Evolutionary conservation across 2,888 invertebrate species (phyloP).

Genomic region (Nomada fucata): DNA sequence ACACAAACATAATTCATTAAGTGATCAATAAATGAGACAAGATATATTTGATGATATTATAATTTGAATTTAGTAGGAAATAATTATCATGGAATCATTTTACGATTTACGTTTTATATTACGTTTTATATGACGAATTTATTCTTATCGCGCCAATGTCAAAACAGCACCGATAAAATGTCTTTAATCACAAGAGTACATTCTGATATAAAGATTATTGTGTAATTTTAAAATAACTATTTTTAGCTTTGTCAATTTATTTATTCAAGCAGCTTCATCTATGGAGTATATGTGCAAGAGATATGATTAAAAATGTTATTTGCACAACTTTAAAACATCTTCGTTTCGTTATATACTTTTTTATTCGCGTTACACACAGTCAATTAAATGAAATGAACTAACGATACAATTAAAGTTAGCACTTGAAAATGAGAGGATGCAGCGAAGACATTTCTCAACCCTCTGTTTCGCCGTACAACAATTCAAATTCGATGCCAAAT

Average conservation of each 20-base stretch:
- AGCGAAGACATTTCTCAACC: no score
- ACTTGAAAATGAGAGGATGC: no score
- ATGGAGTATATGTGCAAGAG: no score
- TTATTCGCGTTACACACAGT: no score
- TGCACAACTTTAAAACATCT: no score
- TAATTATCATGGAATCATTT: background rate
- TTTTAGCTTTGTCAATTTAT: background rate
- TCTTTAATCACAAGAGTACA: background rate
- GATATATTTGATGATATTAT: background rate
- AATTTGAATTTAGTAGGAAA: background rate
- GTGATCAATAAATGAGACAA: background rate
- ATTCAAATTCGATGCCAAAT: background rate
- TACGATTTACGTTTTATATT: background rate
- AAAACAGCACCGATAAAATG: background rate
- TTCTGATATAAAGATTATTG: background rate
- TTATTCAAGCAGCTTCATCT: no score
- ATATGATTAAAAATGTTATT: no score
- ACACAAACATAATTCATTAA: background rate
- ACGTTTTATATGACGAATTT: no score
- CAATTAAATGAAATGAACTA: no score
- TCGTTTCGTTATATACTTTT: no score
- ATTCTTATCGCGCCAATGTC: background rate
- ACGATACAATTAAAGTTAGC: no score
- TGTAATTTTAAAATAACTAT: background rate
- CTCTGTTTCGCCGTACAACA: no score